Evolutionary conservation across 2,113 vertebrate species (phyloP).

Genomic region (Ascaphus truei): DNA sequence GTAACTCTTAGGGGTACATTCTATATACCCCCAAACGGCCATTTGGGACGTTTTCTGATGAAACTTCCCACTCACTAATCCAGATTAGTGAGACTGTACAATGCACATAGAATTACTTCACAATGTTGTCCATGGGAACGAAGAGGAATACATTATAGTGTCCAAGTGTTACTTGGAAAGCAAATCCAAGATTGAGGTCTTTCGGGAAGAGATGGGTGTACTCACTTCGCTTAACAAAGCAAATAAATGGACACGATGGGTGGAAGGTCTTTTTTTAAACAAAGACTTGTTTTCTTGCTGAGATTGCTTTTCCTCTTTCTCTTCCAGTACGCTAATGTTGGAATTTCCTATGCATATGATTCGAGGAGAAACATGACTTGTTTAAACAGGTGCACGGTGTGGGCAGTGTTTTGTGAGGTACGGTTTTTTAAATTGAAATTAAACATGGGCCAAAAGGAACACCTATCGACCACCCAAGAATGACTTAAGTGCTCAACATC

Average conservation of each 20-base stretch:
- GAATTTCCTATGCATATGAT: slow-evolving; percentile 5
- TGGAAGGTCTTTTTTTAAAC: neutral
- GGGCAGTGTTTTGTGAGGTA: neutral
- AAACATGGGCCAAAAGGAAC: slow-evolving; percentile 10
- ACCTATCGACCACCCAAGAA: slow-evolving; percentile 19
- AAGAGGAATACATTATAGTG: neutral
- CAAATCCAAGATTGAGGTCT: neutral
- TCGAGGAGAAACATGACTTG: slow-evolving; percentile 15
- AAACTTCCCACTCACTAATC: too few species aligned
- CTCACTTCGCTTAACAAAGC: slow-evolving; percentile 5
- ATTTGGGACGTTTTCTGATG: too few species aligned
- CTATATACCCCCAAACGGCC: too few species aligned
- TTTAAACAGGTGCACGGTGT: slow-evolving; percentile 33
- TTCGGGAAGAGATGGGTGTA: neutral
- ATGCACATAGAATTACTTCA: neutral
- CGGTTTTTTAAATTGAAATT: slow-evolving; percentile 14
- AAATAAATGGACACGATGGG: neutral
- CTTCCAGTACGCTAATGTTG: neutral
- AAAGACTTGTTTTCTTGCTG: slow-evolving; percentile 4
- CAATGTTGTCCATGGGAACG: neutral
- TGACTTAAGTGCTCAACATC: slow-evolving; percentile 1
- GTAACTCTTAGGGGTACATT: too few species aligned
- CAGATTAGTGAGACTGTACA: too few species aligned
- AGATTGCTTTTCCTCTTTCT: slow-evolving; percentile 9
- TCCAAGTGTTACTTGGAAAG: neutral